Base-by-base conservation (phyloP, 2,797 vertebrate genomes). In the Acrossocheilus wenchowensis region DNA sequence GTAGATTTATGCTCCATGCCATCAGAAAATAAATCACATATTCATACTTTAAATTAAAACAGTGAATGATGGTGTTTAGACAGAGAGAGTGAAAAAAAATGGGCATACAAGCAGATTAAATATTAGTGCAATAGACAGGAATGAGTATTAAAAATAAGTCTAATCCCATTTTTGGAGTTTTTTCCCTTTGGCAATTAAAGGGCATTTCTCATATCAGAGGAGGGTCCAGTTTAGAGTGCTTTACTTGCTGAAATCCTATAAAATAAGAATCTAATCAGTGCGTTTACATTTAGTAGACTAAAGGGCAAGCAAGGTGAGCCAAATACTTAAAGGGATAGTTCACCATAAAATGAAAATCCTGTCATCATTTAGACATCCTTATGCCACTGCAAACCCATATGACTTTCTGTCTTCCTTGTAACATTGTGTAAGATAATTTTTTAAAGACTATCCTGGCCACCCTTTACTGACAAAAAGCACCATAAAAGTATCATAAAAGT, bases 41-140 rank as follows among this genome's bases (percentile, higher is more conserved):
- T 96, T 96, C 94, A 95, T 95, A 95, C 89, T 92, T 94, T 95
- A 95, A 95, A 96, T 96, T 96, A 95, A 96, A 95, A 91, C 87
- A 81, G 82, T 94, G 95, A 96, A 95, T 95, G 93, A 96, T 96
- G 90, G 92, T 66, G 89, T 78, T 62, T 89, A 83, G 89, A 83
- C 83, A 87, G 91, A 90, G 92, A 68, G 77, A 92, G 89, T 90
- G 89, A 87, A 91, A 94, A 30, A 30, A 93, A 90, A 87, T 89
- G 88, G 85, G 78, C 78, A 86, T 91, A 86, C 85, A 90, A 90
- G 91, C 77, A 91, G 77, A 91, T 88, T 89, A 92, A 92, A 94
- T 90, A 92, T 92, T 92, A 93, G 89, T 90, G 87, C 71, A 89
- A 80, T 78, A 92, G 89, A 89, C 82, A 30, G 78, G 89, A 87